Evolutionary conservation across 2,888 invertebrate species (phyloP), one percentile per base, ranked within the genome.

Genomic region (Oligia fasciuncula): DNA sequence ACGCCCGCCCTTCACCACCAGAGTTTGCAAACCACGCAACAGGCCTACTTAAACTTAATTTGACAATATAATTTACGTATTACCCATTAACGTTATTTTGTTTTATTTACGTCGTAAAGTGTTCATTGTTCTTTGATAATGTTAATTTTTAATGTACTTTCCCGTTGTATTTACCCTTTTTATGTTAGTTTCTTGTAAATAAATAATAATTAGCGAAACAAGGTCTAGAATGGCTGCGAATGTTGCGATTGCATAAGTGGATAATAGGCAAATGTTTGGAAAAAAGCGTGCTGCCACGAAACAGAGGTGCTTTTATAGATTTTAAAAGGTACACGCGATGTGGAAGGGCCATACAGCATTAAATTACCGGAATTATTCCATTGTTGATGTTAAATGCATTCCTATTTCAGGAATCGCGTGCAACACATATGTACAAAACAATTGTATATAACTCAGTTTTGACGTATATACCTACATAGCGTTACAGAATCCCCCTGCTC

Each of bases 321-420:
- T 93, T 91, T 88, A 83, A 90, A 91, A 89, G 86, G 87, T 91
- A 91, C 95, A 95, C 95, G 95, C 95, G 94, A 95, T 92, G 92
- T 87, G 73, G 81, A 91, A 91, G 91, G 93, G 91, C 90, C 92
- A 91, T 91, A 93, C 91, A 92, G 92, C 93, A 93, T 93, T 94
- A 95, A 95, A 94, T 95, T 95, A 93, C 95, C 91, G 90, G 93
- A 95, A 95, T 95, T 95, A 92, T 95, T 95, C 94, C 94, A 92
- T 91, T 91, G 93, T 92, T 94, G 94, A 93, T 95, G 94, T 93
- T 94, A 94, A 95, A 95, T 95, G 95, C 95, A 95, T 96, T 95
- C 95, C 93, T 91, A 91, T 92, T 92, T 88, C 92, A 91, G 93
- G 92, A 93, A 94, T 95, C 94, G 95, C 96, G 95, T 96, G 95